Evolutionary conservation across 2,113 vertebrate species (phyloP).

Genomic region (Eptesicus fuscus): DNA sequence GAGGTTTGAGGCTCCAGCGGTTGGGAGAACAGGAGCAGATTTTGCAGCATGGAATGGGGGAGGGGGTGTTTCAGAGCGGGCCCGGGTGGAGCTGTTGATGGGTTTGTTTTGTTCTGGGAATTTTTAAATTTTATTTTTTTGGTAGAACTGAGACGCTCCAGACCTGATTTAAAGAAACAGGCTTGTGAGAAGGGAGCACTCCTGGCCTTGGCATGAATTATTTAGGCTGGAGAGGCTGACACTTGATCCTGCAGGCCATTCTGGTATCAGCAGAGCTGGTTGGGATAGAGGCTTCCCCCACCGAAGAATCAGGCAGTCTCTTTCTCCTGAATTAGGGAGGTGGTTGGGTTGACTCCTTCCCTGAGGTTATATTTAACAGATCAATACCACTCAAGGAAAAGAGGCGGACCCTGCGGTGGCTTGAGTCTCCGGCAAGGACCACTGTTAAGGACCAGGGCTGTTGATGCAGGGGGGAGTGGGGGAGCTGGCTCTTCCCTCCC

Average conservation of each 20-base stretch:
- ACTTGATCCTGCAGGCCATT: constrained; percentile 62
- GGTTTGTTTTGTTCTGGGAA: constrained; percentile 48
- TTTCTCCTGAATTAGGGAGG: constrained; percentile 40
- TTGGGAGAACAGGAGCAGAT: neutral
- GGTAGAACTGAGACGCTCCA: constrained; percentile 19
- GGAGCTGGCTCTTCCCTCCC: neutral
- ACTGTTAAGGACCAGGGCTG: neutral
- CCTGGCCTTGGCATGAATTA: constrained; percentile 70
- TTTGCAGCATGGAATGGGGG: neutral
- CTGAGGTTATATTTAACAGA: constrained; percentile 60
- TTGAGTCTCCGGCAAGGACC: constrained; percentile 1
- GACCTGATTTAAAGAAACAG: constrained; percentile 73
- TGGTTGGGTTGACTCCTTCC: constrained; percentile 21
- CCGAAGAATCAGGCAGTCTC: neutral
- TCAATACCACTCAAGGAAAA: constrained; percentile 58
- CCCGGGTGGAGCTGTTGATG: constrained; percentile 18
- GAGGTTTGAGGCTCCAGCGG: neutral
- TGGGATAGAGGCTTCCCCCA: neutral
- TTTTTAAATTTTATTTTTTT: neutral
- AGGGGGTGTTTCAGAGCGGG: neutral
- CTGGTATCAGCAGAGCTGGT: constrained; percentile 32
- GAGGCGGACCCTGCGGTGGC: constrained; percentile 41
- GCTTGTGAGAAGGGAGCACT: constrained; percentile 51
- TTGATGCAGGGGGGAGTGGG: neutral
- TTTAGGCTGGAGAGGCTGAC: constrained; percentile 64